phyloP scores from a whole-genome alignment of 2,888 invertebrate genomes.

The Tenthredo notha region DNA sequence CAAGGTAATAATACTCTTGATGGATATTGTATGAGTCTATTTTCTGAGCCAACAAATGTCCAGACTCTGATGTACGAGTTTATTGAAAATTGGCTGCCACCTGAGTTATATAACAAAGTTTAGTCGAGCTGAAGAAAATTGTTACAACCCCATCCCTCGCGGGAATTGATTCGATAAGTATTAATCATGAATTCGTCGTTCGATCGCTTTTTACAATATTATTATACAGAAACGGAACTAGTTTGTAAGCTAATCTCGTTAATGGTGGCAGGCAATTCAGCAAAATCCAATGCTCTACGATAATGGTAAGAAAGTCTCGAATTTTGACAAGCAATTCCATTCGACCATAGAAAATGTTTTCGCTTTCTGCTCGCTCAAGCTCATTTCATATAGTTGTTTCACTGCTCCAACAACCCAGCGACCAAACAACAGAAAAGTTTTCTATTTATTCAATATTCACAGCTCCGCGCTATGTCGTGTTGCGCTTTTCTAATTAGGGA shows the following conservation, averaged over 20 bases:
- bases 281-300: not conserved
- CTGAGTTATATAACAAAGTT: slow-evolving; percentile 29
- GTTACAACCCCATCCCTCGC: not conserved
- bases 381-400: not conserved
- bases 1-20: slow-evolving; percentile 11
- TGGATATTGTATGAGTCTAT: slow-evolving; percentile 26
- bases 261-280: slow-evolving; percentile 18
- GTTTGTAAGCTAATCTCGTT: slow-evolving; percentile 23
- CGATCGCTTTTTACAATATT: not conserved
- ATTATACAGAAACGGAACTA: not conserved
- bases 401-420: not conserved
- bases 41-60: not conserved
- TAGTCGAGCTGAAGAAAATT: not conserved
- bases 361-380: not conserved
- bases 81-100: slow-evolving; percentile 7
- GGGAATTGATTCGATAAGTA: slow-evolving; percentile 16
- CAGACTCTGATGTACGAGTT: slow-evolving; percentile 9
- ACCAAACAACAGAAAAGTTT: slow-evolving; percentile 27
- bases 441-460: slow-evolving; percentile 24
- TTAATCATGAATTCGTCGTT: not conserved
- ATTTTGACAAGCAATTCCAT: not conserved
- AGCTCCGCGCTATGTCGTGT: slow-evolving; percentile 16
- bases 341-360: not conserved
- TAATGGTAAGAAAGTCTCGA: not conserved
- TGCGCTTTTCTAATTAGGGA: not conserved